Conservation (phyloP, 2,888 invertebrate genomes). For the Sthenelais limicola region DNA sequence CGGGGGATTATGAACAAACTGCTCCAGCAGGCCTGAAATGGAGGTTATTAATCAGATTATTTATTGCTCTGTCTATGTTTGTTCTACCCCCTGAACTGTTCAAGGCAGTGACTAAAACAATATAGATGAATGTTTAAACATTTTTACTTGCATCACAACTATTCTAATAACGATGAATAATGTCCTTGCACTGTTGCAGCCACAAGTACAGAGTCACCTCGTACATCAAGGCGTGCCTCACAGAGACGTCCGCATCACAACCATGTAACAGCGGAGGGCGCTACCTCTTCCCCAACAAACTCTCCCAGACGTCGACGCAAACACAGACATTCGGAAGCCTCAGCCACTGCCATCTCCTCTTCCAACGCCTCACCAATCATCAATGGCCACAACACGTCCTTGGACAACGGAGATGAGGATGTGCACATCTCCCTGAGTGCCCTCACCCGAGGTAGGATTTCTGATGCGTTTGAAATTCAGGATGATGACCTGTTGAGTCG, state of each 20-base stretch:
- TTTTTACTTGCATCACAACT: too few species aligned
- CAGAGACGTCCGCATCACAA: conserved; percentile 30
- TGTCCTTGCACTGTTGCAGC: too few species aligned
- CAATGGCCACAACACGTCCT: background rate
- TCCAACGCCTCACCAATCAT: background rate
- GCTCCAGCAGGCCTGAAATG: too few species aligned
- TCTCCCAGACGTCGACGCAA: conserved; percentile 42
- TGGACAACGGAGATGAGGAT: conserved; percentile 20
- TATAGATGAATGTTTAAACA: too few species aligned
- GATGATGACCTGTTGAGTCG: conserved; percentile 46
- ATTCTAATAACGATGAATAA: too few species aligned
- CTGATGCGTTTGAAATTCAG: conserved; percentile 46
- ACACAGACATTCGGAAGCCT: conserved; percentile 24
- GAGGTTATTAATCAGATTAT: too few species aligned
- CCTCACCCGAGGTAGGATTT: conserved; percentile 41
- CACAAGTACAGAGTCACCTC: conserved; percentile 25
- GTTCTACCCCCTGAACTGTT: too few species aligned
- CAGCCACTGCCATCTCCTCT: background rate
- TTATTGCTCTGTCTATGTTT: too few species aligned
- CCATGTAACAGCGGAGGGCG: conserved; percentile 6
- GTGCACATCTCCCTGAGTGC: conserved; percentile 41
- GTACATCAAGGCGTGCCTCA: conserved; percentile 13
- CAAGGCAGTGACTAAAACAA: too few species aligned
- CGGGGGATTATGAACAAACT: too few species aligned
- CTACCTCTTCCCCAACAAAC: conserved; percentile 28